Base-by-base conservation (phyloP, 2,888 invertebrate species). In the Eristalis intricaria region DNA sequence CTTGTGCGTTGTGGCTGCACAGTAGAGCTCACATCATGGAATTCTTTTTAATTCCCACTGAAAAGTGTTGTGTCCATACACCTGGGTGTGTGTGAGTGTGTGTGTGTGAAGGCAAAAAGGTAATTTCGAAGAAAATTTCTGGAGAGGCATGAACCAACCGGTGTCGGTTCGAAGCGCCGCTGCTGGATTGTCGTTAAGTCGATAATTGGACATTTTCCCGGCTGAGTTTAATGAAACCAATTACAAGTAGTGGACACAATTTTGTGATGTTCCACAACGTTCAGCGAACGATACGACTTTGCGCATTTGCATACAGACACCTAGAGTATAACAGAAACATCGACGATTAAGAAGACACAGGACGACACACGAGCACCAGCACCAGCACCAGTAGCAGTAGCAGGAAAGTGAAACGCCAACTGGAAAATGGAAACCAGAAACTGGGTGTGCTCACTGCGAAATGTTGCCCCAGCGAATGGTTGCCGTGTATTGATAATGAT, bases 161-260 rank as follows among this genome's bases (percentile, higher is more conserved):
- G 64, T 63, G 74, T 69, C 43, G 56, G 38, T 79, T 50, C 58
- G 60, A 66, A 76, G 63, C 84, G 70, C 76, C 5, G 32, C 32
- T 32, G 26, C 26, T 77, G 84, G 74, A 87, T 89, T 82, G 82
- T 89, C 87, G 89, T 89, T 88, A 89, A 89, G 87, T 84, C 81
- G 89, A 87, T 89, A 87, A 89, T 87, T 87, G 88, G 77, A 88
- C 88, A 88, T 84, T 84, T 81, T 74, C 50, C 81, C 74, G 77
- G 76, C 81, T 86, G 84, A 85, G 78, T 83, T 89, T 89, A 89
- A 89, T 89, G 88, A 88, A 89, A 88, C 82, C 89, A 89, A 88
- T 89, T 89, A 89, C 84, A 87, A 87, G 86, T 84, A 83, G 88
- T 87, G 87, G 87, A 87, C 87, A 84, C 79, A 79, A 87, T 87